phyloP scores from a whole-genome alignment of 2,888 invertebrate genomes.

The Nomada fucata region DNA sequence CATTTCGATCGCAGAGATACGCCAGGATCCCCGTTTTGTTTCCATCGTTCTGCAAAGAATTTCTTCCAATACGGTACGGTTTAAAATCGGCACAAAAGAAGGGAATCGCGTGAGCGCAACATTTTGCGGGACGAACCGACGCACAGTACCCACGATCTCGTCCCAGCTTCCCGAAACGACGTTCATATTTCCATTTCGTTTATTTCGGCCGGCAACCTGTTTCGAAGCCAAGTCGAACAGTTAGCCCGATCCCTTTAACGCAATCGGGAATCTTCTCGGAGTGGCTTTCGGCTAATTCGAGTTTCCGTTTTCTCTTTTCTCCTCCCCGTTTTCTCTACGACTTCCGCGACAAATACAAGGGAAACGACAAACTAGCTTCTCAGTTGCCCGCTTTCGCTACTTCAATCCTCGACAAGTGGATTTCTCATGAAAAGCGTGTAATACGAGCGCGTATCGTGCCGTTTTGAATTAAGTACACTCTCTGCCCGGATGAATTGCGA shows the following conservation, averaged over 20 bases:
- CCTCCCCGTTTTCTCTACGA: neutral
- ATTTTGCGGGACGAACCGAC: too few relatives aligned
- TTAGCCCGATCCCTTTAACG: neutral
- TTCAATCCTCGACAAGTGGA: slow-evolving; percentile 3
- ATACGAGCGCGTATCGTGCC: slow-evolving; percentile 29
- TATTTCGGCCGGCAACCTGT: neutral
- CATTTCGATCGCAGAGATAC: too few relatives aligned
- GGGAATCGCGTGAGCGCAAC: too few relatives aligned
- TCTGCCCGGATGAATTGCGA: slow-evolving; percentile 32
- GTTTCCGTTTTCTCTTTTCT: neutral
- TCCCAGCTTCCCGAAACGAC: neutral
- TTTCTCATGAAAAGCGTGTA: slow-evolving; percentile 30
- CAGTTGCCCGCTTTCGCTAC: slow-evolving; percentile 15
- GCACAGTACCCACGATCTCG: neutral
- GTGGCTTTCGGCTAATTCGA: slow-evolving; percentile 15
- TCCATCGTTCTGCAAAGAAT: too few relatives aligned
- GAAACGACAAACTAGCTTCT: slow-evolving; percentile 19
- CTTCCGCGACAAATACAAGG: slow-evolving; percentile 30
- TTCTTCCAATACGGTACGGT: too few relatives aligned
- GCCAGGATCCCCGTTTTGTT: too few relatives aligned
- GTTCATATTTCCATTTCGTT: neutral
- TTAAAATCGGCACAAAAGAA: too few relatives aligned
- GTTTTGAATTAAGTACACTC: slow-evolving; percentile 39
- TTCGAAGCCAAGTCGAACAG: neutral
- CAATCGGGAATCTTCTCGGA: neutral